Evolutionary conservation across 2,888 invertebrate genomes (phyloP).

Genomic region (Polietes domitor): DNA sequence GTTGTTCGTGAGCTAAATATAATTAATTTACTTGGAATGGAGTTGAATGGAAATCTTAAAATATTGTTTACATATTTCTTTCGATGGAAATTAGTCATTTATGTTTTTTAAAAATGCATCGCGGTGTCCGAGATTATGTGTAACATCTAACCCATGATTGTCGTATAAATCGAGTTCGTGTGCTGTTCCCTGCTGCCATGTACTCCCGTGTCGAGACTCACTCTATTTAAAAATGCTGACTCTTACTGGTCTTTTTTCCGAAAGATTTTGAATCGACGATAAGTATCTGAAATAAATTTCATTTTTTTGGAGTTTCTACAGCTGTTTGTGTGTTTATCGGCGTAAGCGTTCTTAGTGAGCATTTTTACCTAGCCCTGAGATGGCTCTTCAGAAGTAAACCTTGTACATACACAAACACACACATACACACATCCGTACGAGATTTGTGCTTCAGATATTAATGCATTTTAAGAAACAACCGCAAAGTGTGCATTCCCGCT

Average conservation of each 20-base stretch:
- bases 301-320: not conserved
- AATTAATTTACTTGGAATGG: too few species aligned
- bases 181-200: not conserved
- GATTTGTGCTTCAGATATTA: conserved; percentile 56
- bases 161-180: not conserved
- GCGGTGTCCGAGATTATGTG: too few species aligned
- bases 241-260: not conserved
- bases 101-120: too few species aligned
- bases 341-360: conserved; percentile 11
- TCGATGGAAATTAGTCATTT: too few species aligned
- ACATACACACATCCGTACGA: conserved; percentile 5
- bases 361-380: conserved; percentile 47
- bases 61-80: too few species aligned
- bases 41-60: too few species aligned
- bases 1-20: too few species aligned
- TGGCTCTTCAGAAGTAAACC: not conserved
- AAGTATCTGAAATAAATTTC: conserved; percentile 58
- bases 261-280: conserved; percentile 35
- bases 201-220: not conserved
- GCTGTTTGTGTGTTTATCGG: conserved; percentile 23
- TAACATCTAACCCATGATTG: not conserved
- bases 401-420: not conserved
- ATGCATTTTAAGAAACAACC: conserved; percentile 51
- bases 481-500: conserved; percentile 44
- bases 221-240: not conserved